Percentiles rank a stretch among this genome's conserved stretches.
Evolutionary conservation across 2,113 vertebrate genomes (phyloP).

Genomic region (Callaeas wilsoni): DNA sequence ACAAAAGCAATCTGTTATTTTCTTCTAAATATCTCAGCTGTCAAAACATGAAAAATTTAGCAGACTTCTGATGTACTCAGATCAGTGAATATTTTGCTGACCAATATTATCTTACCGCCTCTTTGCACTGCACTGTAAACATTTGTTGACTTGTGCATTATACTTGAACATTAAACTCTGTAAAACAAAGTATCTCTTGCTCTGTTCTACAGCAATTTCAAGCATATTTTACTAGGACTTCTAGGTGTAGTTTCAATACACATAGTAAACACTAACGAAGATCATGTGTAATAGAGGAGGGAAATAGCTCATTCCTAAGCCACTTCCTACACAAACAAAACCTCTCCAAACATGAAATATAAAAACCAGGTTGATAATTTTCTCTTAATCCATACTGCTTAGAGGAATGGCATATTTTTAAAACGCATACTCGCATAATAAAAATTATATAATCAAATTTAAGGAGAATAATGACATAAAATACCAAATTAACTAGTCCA

Average conservation of each 20-base stretch:
- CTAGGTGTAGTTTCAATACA: background rate
- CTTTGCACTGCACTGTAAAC: background rate
- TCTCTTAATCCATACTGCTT: background rate
- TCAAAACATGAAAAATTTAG: slow-evolving; percentile 32
- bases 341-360: background rate
- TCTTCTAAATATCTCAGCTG: slow-evolving; percentile 8
- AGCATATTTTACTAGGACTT: background rate
- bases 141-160: background rate
- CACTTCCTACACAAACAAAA: background rate
- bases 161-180: background rate
- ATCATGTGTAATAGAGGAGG: background rate
- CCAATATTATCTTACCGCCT: background rate
- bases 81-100: slow-evolving; percentile 8
- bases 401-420: background rate
- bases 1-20: slow-evolving; percentile 39
- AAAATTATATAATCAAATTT: background rate
- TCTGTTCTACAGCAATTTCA: background rate
- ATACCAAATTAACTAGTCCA: background rate
- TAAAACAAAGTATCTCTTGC: background rate
- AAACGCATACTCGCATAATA: background rate
- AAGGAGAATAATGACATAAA: background rate
- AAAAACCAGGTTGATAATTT: background rate
- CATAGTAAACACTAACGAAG: background rate
- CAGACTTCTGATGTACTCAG: background rate
- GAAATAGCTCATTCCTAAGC: background rate